Evolutionary conservation across 2,113 vertebrate species (phyloP).

Genomic region (Zapus hudsonius): DNA sequence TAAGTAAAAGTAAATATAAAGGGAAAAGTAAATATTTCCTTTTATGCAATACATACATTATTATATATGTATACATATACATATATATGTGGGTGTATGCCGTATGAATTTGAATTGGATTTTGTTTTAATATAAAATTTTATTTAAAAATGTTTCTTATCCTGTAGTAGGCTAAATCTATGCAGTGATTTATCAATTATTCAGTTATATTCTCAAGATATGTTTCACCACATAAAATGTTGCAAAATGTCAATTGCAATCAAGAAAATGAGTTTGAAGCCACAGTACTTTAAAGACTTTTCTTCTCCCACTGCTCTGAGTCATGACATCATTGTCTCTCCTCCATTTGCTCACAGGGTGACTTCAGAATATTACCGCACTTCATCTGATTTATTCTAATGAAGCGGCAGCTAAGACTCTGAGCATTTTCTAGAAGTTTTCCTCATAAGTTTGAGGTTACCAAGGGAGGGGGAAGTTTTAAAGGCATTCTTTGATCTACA

Average conservation of each 20-base stretch:
- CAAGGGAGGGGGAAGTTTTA: neutral
- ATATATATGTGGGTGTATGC: neutral
- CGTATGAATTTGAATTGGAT: neutral
- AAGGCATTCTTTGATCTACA: neutral
- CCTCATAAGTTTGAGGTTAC: constrained; percentile 28
- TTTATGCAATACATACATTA: neutral
- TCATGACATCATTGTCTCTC: neutral
- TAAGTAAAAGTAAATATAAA: too few species aligned
- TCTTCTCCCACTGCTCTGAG: neutral
- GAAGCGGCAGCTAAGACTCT: neutral
- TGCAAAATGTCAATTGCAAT: neutral
- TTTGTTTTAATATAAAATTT: constrained; percentile 9
- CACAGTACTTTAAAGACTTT: neutral
- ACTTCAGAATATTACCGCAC: neutral
- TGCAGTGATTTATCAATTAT: neutral
- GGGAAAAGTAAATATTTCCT: neutral
- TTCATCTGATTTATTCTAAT: constrained; percentile 14
- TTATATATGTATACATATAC: neutral
- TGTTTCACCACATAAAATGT: neutral
- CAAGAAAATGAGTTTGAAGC: neutral
- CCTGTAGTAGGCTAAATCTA: neutral
- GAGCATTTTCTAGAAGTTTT: constrained; percentile 5
- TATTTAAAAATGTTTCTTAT: neutral
- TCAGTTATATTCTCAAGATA: neutral
- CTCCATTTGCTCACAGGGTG: neutral